Conservation (phyloP, 2,113 vertebrate genomes). For the Glaucomys volans region DNA sequence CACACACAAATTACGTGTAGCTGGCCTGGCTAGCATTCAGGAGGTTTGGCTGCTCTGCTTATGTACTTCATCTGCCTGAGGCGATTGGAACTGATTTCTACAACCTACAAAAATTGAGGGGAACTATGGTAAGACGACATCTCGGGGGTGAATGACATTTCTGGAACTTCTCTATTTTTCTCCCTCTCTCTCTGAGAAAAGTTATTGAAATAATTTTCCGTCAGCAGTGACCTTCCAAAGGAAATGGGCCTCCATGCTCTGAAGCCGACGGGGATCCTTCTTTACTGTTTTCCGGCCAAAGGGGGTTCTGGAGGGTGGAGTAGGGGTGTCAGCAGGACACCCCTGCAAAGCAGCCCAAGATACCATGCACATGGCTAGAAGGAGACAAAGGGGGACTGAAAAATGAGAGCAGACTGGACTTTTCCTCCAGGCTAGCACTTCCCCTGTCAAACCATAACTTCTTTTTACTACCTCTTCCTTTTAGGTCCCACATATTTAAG, state of each 20-base stretch:
- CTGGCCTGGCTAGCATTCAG: background rate
- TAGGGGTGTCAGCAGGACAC: background rate
- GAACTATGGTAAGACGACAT: background rate
- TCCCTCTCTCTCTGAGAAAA: background rate
- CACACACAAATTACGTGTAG: background rate
- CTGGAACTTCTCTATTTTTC: background rate
- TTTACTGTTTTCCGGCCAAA: background rate
- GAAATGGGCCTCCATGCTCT: background rate
- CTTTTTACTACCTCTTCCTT: background rate
- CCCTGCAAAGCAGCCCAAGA: background rate
- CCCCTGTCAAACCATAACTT: background rate
- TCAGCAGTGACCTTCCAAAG: background rate
- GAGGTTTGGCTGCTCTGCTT: too few relatives aligned
- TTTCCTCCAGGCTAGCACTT: background rate
- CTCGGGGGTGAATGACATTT: conserved; percentile 7
- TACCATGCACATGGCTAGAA: background rate
- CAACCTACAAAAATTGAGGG: background rate
- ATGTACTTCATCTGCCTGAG: background rate
- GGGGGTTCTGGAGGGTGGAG: background rate
- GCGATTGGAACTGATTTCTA: background rate
- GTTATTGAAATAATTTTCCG: background rate
- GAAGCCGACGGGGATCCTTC: background rate
- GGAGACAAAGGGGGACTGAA: background rate
- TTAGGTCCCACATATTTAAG: background rate
- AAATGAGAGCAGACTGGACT: background rate